Evolutionary conservation across 1,140 invertebrate species (phyloP).

Genomic region (Tetraneura akinire): DNA sequence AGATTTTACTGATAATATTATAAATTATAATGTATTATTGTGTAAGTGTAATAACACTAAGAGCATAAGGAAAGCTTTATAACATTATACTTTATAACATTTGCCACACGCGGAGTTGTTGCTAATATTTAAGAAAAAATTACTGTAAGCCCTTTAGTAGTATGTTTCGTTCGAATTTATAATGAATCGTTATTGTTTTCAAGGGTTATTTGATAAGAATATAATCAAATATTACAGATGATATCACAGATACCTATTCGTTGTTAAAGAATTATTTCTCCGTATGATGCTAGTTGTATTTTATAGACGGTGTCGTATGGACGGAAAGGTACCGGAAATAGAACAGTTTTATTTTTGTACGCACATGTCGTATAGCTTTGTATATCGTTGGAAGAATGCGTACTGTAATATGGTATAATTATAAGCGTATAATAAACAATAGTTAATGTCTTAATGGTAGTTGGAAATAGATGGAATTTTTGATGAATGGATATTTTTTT

Average conservation of each 20-base stretch:
- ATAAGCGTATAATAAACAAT: too few relatives aligned
- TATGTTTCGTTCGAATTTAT: not conserved
- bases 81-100: too few relatives aligned
- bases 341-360: slow-evolving; percentile 22
- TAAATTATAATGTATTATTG: too few relatives aligned
- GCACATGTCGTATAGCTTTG: not conserved
- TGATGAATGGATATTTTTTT: not conserved
- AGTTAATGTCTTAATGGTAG: too few relatives aligned
- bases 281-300: not conserved
- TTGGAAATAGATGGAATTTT: not conserved
- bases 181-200: not conserved
- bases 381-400: not conserved
- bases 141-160: too few relatives aligned
- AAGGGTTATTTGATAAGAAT: not conserved
- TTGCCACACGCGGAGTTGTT: too few relatives aligned
- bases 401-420: too few relatives aligned
- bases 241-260: not conserved
- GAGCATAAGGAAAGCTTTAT: too few relatives aligned
- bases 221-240: not conserved
- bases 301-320: not conserved
- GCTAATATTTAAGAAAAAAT: too few relatives aligned
- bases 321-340: slow-evolving; percentile 4
- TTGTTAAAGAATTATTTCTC: too few relatives aligned
- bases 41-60: too few relatives aligned
- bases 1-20: too few relatives aligned